Conservation (phyloP, 2,113 vertebrate genomes). For the Perca schrenkii region DNA sequence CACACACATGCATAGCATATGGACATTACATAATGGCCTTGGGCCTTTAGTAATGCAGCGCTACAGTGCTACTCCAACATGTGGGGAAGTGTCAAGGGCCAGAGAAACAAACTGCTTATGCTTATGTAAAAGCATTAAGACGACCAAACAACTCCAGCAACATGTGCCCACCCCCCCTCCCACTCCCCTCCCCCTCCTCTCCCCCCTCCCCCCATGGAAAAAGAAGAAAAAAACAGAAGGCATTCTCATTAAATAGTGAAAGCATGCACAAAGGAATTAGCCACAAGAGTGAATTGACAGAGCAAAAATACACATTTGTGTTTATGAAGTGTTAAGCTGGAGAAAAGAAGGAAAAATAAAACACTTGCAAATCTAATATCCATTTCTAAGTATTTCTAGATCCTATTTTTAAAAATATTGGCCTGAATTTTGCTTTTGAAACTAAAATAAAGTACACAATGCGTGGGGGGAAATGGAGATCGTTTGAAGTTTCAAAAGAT, state of each 20-base stretch:
- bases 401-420: not conserved
- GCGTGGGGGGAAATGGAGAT: not conserved
- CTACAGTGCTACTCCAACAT: conserved; percentile 39
- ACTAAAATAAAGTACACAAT: not conserved
- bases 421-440: not conserved
- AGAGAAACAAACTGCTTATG: conserved; percentile 66
- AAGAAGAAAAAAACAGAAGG: conserved; percentile 14
- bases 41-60: conserved; percentile 37
- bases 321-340: not conserved
- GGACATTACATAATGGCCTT: conserved; percentile 65
- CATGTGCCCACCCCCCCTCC: conserved; percentile 11
- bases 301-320: not conserved
- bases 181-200: not conserved
- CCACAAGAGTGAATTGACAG: not conserved
- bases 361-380: not conserved
- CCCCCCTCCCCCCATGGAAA: conserved; percentile 16
- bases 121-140: conserved; percentile 81
- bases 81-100: conserved; percentile 56
- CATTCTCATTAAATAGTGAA: conserved; percentile 36
- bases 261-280: conserved; percentile 35
- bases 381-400: not conserved
- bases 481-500: not conserved
- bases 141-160: conserved; percentile 28
- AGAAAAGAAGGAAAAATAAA: too few relatives aligned
- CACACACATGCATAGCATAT: conserved; percentile 61